Percentiles rank a stretch among this genome's conserved stretches.
Evolutionary conservation across 2,113 vertebrate species (phyloP).

Genomic region (Spermophilus dauricus): DNA sequence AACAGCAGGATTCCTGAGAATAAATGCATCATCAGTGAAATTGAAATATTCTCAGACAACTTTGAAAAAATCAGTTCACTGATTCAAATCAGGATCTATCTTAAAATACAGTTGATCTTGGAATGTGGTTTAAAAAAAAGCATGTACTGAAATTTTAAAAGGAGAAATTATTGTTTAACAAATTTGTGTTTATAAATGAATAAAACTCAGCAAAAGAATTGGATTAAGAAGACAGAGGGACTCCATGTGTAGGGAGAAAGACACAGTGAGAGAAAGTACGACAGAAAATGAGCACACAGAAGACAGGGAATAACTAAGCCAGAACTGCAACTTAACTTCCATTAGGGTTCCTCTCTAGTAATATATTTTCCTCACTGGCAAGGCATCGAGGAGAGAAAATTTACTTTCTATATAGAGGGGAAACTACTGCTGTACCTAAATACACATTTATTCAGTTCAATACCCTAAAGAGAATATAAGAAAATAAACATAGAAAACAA

Average conservation of each 20-base stretch:
- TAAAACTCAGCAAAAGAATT: not conserved
- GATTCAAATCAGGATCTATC: constrained; percentile 11
- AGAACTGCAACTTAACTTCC: not conserved
- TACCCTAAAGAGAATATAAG: constrained; percentile 34
- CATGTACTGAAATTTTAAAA: not conserved
- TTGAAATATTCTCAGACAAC: not conserved
- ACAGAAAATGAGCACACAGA: not conserved
- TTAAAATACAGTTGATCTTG: constrained; percentile 11
- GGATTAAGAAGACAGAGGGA: not conserved
- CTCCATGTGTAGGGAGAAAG: not conserved
- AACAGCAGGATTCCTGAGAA: not conserved
- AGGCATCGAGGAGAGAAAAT: not conserved
- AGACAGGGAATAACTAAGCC: not conserved
- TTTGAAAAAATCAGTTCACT: not conserved
- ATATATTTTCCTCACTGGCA: constrained; percentile 24
- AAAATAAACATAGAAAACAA: constrained; percentile 29
- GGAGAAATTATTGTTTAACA: not conserved
- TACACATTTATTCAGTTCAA: constrained; percentile 49
- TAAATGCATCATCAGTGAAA: not conserved
- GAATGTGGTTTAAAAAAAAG: not conserved
- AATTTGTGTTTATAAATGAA: not conserved
- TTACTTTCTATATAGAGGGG: not conserved
- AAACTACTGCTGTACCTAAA: constrained; percentile 35
- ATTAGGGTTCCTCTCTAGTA: not conserved
- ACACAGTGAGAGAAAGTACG: not conserved